These are phyloP conservation scores for Zaprionus ornatus DNA, from an alignment of 1,140 invertebrate genomes.

Conservation along the genomic window DNA sequence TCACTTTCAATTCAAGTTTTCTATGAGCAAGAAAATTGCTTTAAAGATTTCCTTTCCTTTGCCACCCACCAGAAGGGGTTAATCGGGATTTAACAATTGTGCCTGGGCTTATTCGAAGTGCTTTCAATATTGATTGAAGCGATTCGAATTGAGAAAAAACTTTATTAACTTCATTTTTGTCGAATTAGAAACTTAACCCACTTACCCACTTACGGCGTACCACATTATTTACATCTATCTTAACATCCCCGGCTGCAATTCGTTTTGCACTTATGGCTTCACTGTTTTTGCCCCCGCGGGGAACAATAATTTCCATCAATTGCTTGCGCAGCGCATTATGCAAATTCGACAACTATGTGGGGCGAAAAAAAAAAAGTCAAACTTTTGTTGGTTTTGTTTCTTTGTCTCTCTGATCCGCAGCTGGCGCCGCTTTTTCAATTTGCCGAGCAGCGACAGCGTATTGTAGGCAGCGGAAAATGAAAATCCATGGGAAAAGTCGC, in stretches of 20 bases:
- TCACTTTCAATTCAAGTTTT: constrained; percentile 37
- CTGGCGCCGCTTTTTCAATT: constrained; percentile 32
- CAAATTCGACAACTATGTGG: constrained; percentile 49
- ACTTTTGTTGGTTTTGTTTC: constrained; percentile 5
- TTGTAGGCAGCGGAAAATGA: constrained; percentile 33
- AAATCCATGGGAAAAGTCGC: constrained; percentile 48
- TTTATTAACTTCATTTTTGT: not conserved
- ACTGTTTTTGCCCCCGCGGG: not conserved
- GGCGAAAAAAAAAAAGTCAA: not conserved
- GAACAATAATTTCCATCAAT: constrained; percentile 36
- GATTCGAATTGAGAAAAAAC: not conserved
- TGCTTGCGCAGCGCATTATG: constrained; percentile 47
- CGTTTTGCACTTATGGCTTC: constrained; percentile 13
- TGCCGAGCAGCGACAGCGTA: not conserved
- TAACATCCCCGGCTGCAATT: constrained; percentile 2
- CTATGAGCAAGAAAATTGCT: constrained; percentile 20
- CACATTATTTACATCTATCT: constrained; percentile 3
- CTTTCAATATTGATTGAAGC: not conserved
- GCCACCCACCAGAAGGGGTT: constrained; percentile 1
- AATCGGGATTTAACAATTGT: constrained; percentile 15
- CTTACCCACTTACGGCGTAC: not conserved
- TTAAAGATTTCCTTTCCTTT: constrained; percentile 11
- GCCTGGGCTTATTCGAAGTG: not conserved
- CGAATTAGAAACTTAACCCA: not conserved
- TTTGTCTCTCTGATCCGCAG: constrained; percentile 26